Conservation (phyloP, 1,140 invertebrate species). For the Anagrus nilaparvatae region DNA sequence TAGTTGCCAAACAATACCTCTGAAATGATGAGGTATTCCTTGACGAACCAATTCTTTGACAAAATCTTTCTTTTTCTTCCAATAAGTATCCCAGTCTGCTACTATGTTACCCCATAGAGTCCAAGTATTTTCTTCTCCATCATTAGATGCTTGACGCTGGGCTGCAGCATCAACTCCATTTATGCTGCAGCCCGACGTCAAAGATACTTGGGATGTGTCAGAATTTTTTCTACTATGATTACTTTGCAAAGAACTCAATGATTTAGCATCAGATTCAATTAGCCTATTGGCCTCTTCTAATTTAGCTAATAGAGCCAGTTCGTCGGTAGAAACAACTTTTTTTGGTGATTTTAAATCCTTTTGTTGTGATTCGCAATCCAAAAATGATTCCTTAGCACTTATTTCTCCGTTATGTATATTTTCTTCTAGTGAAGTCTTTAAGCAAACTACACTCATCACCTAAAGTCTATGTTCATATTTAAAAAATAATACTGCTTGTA, state of each 20-base stretch:
- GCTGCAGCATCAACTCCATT: slow-evolving; percentile 25
- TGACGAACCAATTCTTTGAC: slow-evolving; percentile 86
- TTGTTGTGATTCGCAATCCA: too few relatives aligned
- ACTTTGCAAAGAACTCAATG: slow-evolving; percentile 71
- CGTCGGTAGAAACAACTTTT: slow-evolving; percentile 43
- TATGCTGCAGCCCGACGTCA: slow-evolving; percentile 63
- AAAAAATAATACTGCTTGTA: too few relatives aligned
- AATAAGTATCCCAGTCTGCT: slow-evolving; percentile 85
- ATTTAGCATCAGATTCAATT: slow-evolving; percentile 90
- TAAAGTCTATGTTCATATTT: slow-evolving; percentile 11
- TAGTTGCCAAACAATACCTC: slow-evolving; percentile 94
- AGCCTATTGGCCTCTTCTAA: slow-evolving; percentile 89
- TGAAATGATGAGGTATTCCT: slow-evolving; percentile 94
- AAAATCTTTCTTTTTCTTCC: slow-evolving; percentile 75
- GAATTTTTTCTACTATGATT: slow-evolving; percentile 88
- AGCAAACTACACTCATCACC: slow-evolving; percentile 25
- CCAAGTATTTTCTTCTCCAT: slow-evolving; percentile 81
- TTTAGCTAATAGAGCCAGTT: slow-evolving; percentile 79
- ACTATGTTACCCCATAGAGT: slow-evolving; percentile 83
- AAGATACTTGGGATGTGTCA: slow-evolving; percentile 81
- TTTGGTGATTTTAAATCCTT: slow-evolving; percentile 8
- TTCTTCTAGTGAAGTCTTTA: slow-evolving; percentile 10
- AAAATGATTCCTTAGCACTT: too few relatives aligned
- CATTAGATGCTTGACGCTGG: slow-evolving; percentile 21
- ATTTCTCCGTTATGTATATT: too few relatives aligned